phyloP scores from a whole-genome alignment of 2,797 vertebrate species.

The Moxostoma hubbsi region DNA sequence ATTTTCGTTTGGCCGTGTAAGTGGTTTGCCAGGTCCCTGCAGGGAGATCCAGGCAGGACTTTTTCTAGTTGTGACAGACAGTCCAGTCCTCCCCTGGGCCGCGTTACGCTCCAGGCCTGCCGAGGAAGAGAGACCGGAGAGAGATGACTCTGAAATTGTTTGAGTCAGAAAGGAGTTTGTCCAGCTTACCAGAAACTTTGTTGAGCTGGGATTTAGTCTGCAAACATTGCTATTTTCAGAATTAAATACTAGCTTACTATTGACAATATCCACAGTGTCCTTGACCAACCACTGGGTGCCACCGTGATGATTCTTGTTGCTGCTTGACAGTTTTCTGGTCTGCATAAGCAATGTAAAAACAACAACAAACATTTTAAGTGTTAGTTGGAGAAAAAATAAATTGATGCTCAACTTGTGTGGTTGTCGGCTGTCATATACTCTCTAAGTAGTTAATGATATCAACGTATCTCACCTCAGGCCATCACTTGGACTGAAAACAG shows the following conservation, averaged over 20 bases:
- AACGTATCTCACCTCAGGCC: too few relatives aligned
- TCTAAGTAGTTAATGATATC: too few relatives aligned
- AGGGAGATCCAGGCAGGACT: slow-evolving; percentile 77
- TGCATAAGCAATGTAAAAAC: too few relatives aligned
- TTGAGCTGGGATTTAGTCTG: not conserved
- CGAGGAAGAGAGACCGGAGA: slow-evolving; percentile 36
- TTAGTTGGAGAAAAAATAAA: too few relatives aligned
- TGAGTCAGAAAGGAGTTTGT: slow-evolving; percentile 10
- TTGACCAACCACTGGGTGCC: too few relatives aligned
- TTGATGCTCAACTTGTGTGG: too few relatives aligned
- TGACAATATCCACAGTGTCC: not conserved
- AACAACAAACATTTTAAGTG: too few relatives aligned
- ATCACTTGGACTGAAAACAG: too few relatives aligned
- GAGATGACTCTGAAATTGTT: slow-evolving; percentile 6
- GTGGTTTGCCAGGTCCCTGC: slow-evolving; percentile 79
- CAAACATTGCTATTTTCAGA: slow-evolving; percentile 15
- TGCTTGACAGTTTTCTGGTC: too few relatives aligned
- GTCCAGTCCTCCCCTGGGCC: slow-evolving; percentile 68
- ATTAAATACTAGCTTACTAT: not conserved
- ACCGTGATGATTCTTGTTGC: too few relatives aligned
- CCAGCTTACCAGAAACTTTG: slow-evolving; percentile 25
- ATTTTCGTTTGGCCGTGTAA: slow-evolving; percentile 83
- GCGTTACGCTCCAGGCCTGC: slow-evolving; percentile 41
- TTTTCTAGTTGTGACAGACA: slow-evolving; percentile 78
- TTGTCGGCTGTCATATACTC: too few relatives aligned